Base-by-base conservation (phyloP, 2,888 invertebrate genomes). In the Lagria hirta region DNA sequence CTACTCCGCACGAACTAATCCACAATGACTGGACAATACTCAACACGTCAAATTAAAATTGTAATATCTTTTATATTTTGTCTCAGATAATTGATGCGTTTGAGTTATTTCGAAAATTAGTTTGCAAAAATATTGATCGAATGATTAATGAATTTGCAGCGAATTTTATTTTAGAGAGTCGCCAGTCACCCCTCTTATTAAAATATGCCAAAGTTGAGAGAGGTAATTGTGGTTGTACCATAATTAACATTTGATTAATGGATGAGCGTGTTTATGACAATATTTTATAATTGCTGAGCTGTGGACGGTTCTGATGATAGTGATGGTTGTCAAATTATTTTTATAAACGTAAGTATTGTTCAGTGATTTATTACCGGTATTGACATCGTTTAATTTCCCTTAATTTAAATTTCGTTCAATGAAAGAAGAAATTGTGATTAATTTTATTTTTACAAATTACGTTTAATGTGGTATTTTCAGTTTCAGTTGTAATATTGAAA, bases 91-190 rank as follows among this genome's bases (percentile, higher is more conserved):
- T 40, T 41, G 46, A 42, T 42, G 46, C 35, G 41, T 40, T 30
- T 24, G 40, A 29, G 41, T 42, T 42, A 46, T 46, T 42, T 46
- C 36, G 36, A 32, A 42, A 46, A 46, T 46, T 46, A 46, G 46
- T 46, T 42, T 14, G 41, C 41, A 41, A 41, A n/a, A n/a, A 41
- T 32, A 41, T 47, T 29, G 42, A 33, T 24, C 33, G 27, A 22
- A 36, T 62, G 62, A 60, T 60, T 60, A 58, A 61, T 60, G 60
- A 56, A 53, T 55, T 52, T 35, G 54, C 50, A 45, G 41, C 32
- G 54, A 57, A 60, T 61, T 61, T 60, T 58, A 58, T 60, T 61
- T 61, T 55, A 54, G 57, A 61, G 55, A 55, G 52, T 58, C 52
- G 44, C 55, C 48, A 57, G 62, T 61, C 60, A 61, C 59, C 58